Evolutionary conservation across 2,888 invertebrate genomes (phyloP).

Genomic region (Morpho helenor): DNA sequence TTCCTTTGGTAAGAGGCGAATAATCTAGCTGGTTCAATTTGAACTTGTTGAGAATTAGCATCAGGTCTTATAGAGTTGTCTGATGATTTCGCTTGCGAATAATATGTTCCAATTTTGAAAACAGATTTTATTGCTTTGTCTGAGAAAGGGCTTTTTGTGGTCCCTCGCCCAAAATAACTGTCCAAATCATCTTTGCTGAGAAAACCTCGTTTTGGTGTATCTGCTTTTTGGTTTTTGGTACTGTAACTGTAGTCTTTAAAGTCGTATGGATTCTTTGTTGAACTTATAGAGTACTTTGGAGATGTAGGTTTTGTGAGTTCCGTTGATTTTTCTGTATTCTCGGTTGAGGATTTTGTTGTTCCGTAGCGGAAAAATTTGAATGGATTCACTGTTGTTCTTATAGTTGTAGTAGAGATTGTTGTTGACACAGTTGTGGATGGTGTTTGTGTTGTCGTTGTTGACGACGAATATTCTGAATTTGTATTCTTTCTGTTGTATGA

Average conservation of each 20-base stretch:
- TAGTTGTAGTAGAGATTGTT: constrained; percentile 32
- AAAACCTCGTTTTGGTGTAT: constrained; percentile 51
- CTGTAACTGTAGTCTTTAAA: constrained; percentile 67
- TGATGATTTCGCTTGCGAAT: constrained; percentile 64
- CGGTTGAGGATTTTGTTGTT: constrained; percentile 31
- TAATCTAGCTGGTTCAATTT: constrained; percentile 68
- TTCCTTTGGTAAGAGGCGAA: constrained; percentile 64
- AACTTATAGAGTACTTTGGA: constrained; percentile 62
- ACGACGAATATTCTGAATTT: constrained; percentile 26
- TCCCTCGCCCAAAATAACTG: constrained; percentile 57
- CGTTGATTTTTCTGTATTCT: constrained; percentile 45
- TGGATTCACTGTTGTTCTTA: constrained; percentile 41
- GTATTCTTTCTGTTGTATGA: constrained; percentile 36
- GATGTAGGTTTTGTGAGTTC: constrained; percentile 37
- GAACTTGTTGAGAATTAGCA: constrained; percentile 70
- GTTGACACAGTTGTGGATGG: constrained; percentile 30
- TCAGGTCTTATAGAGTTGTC: constrained; percentile 72
- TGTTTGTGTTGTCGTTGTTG: constrained; percentile 33
- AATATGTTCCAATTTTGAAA: constrained; percentile 70
- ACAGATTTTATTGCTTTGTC: constrained; percentile 59
- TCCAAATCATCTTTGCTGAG: constrained; percentile 61
- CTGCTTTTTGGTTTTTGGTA: constrained; percentile 48
- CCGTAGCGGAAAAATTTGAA: constrained; percentile 44
- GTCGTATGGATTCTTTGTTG: constrained; percentile 79
- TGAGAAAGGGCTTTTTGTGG: constrained; percentile 75